Percentiles rank a stretch among this genome's conserved stretches.
phyloP scores from a whole-genome alignment of 2,797 vertebrate genomes.

The Bucorvus abyssinicus region DNA sequence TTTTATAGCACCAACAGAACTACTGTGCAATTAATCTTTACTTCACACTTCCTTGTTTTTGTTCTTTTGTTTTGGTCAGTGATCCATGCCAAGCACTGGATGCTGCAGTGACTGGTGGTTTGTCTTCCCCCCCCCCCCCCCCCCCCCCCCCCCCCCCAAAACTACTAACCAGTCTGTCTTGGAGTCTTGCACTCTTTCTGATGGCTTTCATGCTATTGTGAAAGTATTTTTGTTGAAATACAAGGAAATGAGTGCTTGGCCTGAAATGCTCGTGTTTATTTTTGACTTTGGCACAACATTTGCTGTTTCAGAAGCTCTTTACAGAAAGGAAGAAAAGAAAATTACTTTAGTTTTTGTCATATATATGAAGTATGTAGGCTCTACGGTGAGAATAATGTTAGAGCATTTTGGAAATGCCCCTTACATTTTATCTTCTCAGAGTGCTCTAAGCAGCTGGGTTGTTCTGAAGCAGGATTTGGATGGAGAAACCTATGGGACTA shows the following conservation, averaged over 20 bases:
- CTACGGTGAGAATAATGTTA: neutral
- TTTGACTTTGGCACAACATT: neutral
- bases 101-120: neutral
- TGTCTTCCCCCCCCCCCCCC: no score
- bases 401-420: neutral
- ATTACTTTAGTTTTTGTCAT: neutral
- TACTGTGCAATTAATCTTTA: neutral
- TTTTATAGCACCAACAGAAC: neutral
- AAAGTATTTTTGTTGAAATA: neutral
- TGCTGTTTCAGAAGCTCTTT: neutral
- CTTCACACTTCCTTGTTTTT: neutral
- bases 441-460: neutral
- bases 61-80: neutral
- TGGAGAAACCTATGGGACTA: neutral
- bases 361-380: neutral
- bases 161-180: neutral
- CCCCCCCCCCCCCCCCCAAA: no score
- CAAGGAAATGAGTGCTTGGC: neutral
- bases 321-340: neutral
- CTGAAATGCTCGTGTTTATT: neutral
- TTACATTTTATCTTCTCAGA: accelerated
- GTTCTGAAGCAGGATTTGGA: neutral
- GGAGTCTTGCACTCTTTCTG: neutral
- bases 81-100: neutral
- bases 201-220: neutral